These are phyloP conservation scores for Drosophila pseudoobscura DNA, from an alignment of 1,140 invertebrate genomes.

Conservation along the genomic window DNA sequence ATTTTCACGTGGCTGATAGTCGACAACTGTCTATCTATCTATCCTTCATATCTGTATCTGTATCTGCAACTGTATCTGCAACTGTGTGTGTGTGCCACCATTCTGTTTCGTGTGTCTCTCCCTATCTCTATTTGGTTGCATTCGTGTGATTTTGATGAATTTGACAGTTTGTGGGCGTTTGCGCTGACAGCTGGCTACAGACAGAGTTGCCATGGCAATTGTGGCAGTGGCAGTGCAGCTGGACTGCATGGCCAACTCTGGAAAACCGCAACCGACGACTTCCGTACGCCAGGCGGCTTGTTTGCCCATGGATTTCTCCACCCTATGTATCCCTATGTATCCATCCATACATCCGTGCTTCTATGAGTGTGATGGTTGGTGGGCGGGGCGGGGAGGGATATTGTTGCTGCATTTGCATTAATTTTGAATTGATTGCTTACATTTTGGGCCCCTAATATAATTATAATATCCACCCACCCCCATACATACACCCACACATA, in stretches of 20 bases:
- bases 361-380: neutral
- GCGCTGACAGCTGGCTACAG: conserved; percentile 75
- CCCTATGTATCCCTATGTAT: conserved; percentile 14
- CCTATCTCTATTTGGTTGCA: conserved; percentile 45
- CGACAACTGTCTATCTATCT: conserved; percentile 60
- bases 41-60: conserved; percentile 6
- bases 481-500: conserved; percentile 5
- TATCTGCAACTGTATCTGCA: conserved; percentile 9
- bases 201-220: conserved; percentile 67
- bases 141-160: conserved; percentile 82
- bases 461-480: conserved; percentile 65
- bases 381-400: conserved; percentile 23
- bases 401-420: conserved; percentile 80
- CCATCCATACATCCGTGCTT: conserved; percentile 20
- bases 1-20: conserved; percentile 70
- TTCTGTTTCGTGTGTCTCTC: neutral
- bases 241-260: conserved; percentile 51
- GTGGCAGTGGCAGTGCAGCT: neutral
- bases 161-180: conserved; percentile 82
- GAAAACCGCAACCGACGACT: conserved; percentile 77
- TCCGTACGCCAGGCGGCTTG: conserved; percentile 74
- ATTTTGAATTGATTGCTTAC: conserved; percentile 81
- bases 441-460: conserved; percentile 77
- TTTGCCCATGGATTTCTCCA: conserved; percentile 43
- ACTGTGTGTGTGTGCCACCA: conserved; percentile 17